phyloP scores from a whole-genome alignment of 2,797 vertebrate genomes.

The Sebastes hubbsi region DNA sequence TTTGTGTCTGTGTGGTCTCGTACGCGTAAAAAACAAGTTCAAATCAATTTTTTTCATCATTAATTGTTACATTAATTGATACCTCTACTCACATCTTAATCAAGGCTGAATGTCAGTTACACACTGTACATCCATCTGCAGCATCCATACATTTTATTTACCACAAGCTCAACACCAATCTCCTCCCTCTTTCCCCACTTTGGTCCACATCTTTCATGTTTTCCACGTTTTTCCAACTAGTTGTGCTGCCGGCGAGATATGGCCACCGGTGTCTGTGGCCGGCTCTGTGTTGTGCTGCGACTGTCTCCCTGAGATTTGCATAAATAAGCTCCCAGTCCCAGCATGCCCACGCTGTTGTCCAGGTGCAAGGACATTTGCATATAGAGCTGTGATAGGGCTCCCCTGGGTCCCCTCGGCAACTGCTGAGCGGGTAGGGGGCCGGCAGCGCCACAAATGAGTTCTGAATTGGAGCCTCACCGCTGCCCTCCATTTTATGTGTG shows the following conservation, averaged over 20 bases:
- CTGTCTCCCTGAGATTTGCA: constrained; percentile 91
- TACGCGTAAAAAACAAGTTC: not conserved
- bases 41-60: constrained; percentile 17
- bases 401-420: constrained; percentile 96
- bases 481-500: constrained; percentile 83
- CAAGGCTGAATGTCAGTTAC: not conserved
- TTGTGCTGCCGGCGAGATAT: constrained; percentile 88
- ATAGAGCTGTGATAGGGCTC: constrained; percentile 99
- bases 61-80: constrained; percentile 28
- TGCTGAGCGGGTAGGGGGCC: constrained; percentile 95
- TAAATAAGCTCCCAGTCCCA: constrained; percentile 98
- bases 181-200: constrained; percentile 41
- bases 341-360: constrained; percentile 95
- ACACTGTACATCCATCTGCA: constrained; percentile 14
- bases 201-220: constrained; percentile 66
- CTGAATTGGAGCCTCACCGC: constrained; percentile 94
- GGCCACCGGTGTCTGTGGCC: constrained; percentile 81
- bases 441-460: constrained; percentile 95
- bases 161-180: constrained; percentile 34
- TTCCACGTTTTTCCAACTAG: constrained; percentile 62
- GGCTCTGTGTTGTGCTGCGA: constrained; percentile 79
- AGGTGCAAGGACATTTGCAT: constrained; percentile 99
- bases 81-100: not conserved
- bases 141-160: constrained; percentile 55
- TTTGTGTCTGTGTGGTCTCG: constrained; percentile 17